Conservation (phyloP, 2,888 invertebrate genomes). For the Ormyrus labotus region DNA sequence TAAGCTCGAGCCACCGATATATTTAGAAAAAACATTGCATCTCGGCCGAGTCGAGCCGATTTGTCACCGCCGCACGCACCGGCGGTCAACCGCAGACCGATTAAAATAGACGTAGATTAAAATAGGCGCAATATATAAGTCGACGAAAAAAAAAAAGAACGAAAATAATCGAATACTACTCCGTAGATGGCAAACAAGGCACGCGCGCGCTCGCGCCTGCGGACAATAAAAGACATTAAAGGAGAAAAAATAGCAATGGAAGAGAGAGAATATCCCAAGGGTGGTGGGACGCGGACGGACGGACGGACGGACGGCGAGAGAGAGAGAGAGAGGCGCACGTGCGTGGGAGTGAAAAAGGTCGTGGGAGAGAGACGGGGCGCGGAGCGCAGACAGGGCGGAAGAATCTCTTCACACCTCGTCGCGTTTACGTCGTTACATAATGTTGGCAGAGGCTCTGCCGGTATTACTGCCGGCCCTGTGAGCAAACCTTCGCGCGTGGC, state of each 20-base stretch:
- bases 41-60: too few species aligned
- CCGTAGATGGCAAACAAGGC: too few species aligned
- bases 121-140: too few species aligned
- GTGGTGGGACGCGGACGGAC: not conserved
- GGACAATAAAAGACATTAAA: slow-evolving; percentile 41
- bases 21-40: too few species aligned
- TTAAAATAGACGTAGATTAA: too few species aligned
- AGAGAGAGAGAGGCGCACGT: not conserved
- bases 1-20: too few species aligned
- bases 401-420: slow-evolving; percentile 68
- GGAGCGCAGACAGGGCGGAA: slow-evolving; percentile 62
- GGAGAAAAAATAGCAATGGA: slow-evolving; percentile 31
- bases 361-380: not conserved
- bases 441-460: slow-evolving; percentile 62
- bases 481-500: slow-evolving; percentile 55
- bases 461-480: slow-evolving; percentile 67
- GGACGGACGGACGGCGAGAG: slow-evolving; percentile 2
- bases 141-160: too few species aligned
- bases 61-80: too few species aligned
- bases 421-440: slow-evolving; percentile 69
- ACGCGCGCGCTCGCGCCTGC: not conserved
- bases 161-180: too few species aligned
- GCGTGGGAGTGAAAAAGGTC: not conserved
- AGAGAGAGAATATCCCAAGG: slow-evolving; percentile 17
- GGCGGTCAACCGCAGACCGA: too few species aligned